Conservation (phyloP, 1,140 invertebrate species). For the Ganaspis sp. region DNA sequence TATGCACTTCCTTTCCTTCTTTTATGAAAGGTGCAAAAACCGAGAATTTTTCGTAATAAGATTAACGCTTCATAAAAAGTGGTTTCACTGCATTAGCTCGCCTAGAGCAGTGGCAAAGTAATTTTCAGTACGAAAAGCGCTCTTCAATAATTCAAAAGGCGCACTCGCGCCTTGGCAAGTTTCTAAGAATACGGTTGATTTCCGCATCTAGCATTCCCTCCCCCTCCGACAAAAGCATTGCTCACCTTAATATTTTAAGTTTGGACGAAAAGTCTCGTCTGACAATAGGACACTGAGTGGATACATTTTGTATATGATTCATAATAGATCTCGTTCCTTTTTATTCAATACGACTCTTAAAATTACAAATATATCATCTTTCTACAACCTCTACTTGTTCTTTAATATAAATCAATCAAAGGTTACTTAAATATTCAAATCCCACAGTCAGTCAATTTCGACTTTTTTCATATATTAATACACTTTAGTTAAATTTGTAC, state of each 20-base stretch:
- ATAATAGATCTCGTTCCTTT: conserved; percentile 1
- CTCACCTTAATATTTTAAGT: conserved; percentile 55
- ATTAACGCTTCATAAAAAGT: conserved; percentile 15
- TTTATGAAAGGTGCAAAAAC: not conserved
- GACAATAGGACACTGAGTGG: conserved; percentile 43
- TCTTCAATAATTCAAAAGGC: conserved; percentile 49
- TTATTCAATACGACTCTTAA: too few species aligned
- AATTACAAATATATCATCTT: too few species aligned
- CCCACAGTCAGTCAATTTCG: not conserved
- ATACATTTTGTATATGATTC: conserved; percentile 42
- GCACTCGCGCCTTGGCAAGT: conserved; percentile 43
- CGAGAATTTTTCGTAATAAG: conserved; percentile 23
- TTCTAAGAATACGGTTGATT: conserved; percentile 46
- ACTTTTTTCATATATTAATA: too few species aligned
- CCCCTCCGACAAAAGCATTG: conserved; percentile 43
- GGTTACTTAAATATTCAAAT: not conserved
- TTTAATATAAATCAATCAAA: not conserved
- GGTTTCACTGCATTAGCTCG: conserved; percentile 15
- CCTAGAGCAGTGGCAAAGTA: conserved; percentile 13
- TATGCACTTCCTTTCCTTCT: not conserved
- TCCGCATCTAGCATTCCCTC: conserved; percentile 32
- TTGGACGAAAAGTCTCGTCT: conserved; percentile 28
- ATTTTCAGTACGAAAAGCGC: conserved; percentile 43
- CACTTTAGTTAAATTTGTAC: too few species aligned
- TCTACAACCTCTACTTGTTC: too few species aligned